These are phyloP conservation scores for Eidolon dupreanum DNA, from an alignment of 2,797 vertebrate species.

Conservation along the genomic window DNA sequence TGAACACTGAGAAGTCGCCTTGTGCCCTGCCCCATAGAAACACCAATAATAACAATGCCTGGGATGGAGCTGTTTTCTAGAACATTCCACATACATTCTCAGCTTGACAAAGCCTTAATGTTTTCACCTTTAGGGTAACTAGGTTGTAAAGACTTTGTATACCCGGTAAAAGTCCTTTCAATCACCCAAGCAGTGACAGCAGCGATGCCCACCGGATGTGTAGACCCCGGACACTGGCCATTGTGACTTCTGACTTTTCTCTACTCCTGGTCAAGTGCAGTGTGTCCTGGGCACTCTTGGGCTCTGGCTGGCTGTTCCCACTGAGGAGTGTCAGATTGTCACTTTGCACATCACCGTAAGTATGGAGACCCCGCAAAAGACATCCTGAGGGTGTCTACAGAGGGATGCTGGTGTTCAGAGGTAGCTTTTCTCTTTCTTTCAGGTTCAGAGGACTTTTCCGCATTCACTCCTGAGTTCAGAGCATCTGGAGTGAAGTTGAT, in stretches of 20 bases:
- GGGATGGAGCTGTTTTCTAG: conserved; percentile 3
- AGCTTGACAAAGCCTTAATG: neutral
- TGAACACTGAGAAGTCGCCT: neutral
- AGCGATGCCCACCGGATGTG: fast-evolving
- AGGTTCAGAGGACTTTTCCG: neutral
- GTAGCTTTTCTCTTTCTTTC: conserved; percentile 27
- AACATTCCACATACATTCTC: neutral
- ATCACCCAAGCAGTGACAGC: neutral
- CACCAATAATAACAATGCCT: neutral
- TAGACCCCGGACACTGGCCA: fast-evolving
- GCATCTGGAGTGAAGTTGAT: neutral
- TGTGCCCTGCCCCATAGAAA: neutral
- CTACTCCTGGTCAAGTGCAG: neutral
- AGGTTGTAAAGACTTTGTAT: neutral
- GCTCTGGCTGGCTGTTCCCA: neutral
- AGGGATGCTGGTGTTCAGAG: neutral
- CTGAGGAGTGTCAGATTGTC: neutral
- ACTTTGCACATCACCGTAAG: neutral
- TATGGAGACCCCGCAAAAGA: neutral
- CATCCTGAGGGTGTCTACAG: neutral
- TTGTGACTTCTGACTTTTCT: neutral
- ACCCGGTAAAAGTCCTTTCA: neutral
- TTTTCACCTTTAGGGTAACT: neutral
- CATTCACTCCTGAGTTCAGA: neutral
- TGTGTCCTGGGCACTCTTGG: neutral